Evolutionary conservation across 2,888 invertebrate species (phyloP).

Genomic region (Melangyna quadrimaculata): DNA sequence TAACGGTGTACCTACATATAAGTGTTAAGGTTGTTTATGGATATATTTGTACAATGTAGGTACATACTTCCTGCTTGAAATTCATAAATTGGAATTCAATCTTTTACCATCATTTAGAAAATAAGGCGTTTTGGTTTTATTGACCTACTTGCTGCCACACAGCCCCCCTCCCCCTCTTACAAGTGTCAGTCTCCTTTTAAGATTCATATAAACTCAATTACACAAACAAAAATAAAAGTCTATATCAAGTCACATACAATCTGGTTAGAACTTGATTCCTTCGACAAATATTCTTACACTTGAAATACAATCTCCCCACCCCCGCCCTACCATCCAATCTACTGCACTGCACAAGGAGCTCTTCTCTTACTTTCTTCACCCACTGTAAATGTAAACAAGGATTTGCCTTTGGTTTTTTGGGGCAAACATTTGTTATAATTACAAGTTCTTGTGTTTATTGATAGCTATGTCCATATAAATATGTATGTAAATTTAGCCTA

Average conservation of each 20-base stretch:
- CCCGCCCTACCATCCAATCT: too few species aligned
- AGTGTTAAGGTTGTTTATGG: background rate
- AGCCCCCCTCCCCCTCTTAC: background rate
- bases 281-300: conserved; percentile 44
- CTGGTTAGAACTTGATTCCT: conserved; percentile 50
- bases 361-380: too few species aligned
- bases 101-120: conserved; percentile 34
- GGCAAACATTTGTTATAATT: conserved; percentile 64
- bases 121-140: conserved; percentile 55
- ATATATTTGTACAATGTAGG: background rate
- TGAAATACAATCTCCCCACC: background rate
- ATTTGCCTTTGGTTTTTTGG: conserved; percentile 57
- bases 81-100: conserved; percentile 35
- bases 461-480: background rate
- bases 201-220: background rate
- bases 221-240: background rate
- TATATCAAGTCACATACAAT: conserved; percentile 38
- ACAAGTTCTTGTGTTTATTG: conserved; percentile 25
- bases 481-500: background rate
- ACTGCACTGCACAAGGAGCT: background rate
- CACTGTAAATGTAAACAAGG: conserved; percentile 42
- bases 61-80: background rate
- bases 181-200: background rate
- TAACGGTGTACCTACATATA: background rate
- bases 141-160: conserved; percentile 15